Conservation (phyloP, 2,113 vertebrate species). For the Pitta sordida region DNA sequence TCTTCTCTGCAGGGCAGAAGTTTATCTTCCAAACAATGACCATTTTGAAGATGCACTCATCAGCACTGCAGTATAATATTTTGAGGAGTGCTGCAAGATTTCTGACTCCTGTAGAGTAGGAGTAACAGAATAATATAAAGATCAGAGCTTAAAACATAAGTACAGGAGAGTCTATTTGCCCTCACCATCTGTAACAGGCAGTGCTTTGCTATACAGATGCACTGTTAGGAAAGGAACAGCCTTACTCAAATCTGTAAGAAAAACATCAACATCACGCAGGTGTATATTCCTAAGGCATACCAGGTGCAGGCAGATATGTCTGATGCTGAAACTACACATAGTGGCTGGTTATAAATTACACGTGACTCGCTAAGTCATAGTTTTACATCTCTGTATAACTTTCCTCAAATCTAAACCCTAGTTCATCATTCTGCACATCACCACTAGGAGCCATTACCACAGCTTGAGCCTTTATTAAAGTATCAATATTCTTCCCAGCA, state of each 20-base stretch:
- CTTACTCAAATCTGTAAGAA: neutral
- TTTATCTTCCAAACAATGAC: slow-evolving; percentile 37
- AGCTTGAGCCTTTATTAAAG: slow-evolving; percentile 56
- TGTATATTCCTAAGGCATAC: neutral
- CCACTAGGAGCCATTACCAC: slow-evolving; percentile 39
- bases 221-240: neutral
- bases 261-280: neutral
- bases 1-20: slow-evolving; percentile 35
- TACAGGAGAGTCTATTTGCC: neutral
- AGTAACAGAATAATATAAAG: slow-evolving; percentile 19
- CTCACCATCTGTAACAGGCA: neutral
- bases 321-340: neutral
- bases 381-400: neutral
- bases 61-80: slow-evolving; percentile 10
- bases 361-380: neutral
- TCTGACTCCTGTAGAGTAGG: slow-evolving; percentile 10
- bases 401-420: neutral
- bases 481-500: slow-evolving; percentile 56
- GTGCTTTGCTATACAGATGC: neutral
- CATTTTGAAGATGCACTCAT: slow-evolving; percentile 35
- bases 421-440: neutral
- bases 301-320: neutral
- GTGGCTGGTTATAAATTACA: no score
- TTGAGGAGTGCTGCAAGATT: neutral
- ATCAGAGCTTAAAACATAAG: neutral